These are phyloP conservation scores for Pygoscelis adeliae DNA, from an alignment of 2,113 vertebrate genomes.

Conservation along the genomic window DNA sequence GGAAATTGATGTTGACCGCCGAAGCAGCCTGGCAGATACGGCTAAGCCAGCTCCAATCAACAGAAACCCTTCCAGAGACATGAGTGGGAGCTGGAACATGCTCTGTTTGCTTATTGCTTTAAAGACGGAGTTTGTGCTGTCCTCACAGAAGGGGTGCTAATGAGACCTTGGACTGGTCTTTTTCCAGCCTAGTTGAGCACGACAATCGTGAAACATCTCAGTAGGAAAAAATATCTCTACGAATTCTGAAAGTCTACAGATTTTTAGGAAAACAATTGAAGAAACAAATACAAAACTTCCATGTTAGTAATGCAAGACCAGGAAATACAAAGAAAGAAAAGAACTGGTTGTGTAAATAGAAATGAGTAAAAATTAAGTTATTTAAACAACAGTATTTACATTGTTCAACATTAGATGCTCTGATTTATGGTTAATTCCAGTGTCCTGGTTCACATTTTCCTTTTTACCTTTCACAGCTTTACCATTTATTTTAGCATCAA, in stretches of 20 bases:
- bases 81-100: background rate
- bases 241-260: background rate
- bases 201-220: background rate
- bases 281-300: background rate
- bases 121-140: background rate
- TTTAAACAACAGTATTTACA: background rate
- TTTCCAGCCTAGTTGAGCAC: background rate
- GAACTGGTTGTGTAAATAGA: background rate
- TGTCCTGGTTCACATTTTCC: background rate
- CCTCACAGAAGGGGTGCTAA: background rate
- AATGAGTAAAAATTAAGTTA: background rate
- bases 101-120: background rate
- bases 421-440: background rate
- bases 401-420: background rate
- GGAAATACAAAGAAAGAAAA: background rate
- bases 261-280: background rate
- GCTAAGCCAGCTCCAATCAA: background rate
- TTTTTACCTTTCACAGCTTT: background rate
- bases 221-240: background rate
- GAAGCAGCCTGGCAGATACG: background rate
- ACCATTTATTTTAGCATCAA: background rate
- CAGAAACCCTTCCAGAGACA: background rate
- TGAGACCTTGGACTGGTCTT: background rate
- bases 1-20: background rate
- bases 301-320: background rate